Percentiles rank a stretch among this genome's conserved stretches.
Evolutionary conservation across 2,113 vertebrate species (phyloP).

Genomic region (Athene cunicularia): DNA sequence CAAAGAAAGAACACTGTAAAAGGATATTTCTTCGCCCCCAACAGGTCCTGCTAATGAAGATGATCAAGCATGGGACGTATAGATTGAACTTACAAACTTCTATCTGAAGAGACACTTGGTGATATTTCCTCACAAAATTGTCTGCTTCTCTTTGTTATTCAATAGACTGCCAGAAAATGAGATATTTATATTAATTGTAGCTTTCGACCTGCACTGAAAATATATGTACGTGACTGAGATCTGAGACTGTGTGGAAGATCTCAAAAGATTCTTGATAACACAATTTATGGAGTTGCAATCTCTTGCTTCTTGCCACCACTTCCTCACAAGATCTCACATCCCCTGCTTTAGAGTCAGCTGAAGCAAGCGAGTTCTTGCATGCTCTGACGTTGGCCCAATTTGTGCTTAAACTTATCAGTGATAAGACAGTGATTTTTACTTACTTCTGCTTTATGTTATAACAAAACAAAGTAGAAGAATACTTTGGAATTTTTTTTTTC

Average conservation of each 20-base stretch:
- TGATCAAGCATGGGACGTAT: background rate
- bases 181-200: background rate
- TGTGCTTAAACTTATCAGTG: background rate
- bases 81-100: background rate
- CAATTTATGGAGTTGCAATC: background rate
- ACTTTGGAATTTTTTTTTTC: background rate
- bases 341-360: fast-evolving
- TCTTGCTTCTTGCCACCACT: background rate
- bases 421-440: background rate
- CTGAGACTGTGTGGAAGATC: background rate
- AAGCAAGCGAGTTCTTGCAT: background rate
- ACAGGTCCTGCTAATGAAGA: background rate
- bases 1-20: background rate
- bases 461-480: background rate
- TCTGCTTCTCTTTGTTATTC: background rate
- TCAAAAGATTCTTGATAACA: background rate
- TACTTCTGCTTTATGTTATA: background rate
- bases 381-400: background rate
- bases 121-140: background rate
- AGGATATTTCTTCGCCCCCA: background rate
- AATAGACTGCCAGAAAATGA: background rate
- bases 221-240: background rate
- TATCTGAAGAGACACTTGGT: background rate
- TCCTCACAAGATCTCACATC: background rate
- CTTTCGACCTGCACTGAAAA: background rate